Evolutionary conservation across 1,140 invertebrate species (phyloP).

Genomic region (Gonioctena quinquepunctata): DNA sequence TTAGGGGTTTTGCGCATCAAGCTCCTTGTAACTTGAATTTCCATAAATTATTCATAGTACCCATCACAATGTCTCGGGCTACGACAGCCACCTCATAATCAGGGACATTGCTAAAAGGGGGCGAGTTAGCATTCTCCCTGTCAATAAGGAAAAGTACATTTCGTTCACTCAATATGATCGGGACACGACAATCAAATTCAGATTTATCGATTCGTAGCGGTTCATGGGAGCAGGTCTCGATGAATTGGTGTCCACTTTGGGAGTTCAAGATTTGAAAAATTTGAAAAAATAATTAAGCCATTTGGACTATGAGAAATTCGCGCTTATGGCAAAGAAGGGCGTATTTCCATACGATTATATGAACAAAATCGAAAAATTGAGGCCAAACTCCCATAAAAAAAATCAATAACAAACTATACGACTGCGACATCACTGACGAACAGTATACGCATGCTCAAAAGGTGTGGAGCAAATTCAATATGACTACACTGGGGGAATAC

Average conservation of each 20-base stretch:
- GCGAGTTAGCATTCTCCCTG: conserved; percentile 23
- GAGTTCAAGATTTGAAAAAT: not conserved
- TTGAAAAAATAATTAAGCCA: conserved; percentile 2
- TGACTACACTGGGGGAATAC: conserved; percentile 52
- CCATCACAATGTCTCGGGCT: conserved; percentile 33
- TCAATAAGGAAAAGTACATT: conserved; percentile 38
- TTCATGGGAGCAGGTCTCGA: conserved; percentile 31
- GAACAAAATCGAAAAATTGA: conserved; percentile 42
- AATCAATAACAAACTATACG: conserved; percentile 51
- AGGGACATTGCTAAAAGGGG: conserved; percentile 17
- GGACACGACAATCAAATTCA: conserved; percentile 19
- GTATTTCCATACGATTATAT: no score
- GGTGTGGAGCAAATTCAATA: conserved; percentile 56
- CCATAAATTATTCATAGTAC: conserved; percentile 37
- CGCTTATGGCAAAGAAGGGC: conserved; percentile 45
- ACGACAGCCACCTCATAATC: conserved; percentile 35
- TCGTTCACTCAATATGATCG: conserved; percentile 27
- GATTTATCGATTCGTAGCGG: conserved; percentile 36
- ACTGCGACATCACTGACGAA: conserved; percentile 38
- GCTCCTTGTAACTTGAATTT: conserved; percentile 53
- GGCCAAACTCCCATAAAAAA: conserved; percentile 38
- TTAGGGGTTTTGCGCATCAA: conserved; percentile 50
- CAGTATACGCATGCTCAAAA: conserved; percentile 56
- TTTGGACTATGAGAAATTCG: conserved; percentile 32
- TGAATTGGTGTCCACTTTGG: conserved; percentile 25